These are phyloP conservation scores for Tokudaia tokunoshimensis DNA, from an alignment of 2,797 vertebrate genomes.

Conservation along the genomic window DNA sequence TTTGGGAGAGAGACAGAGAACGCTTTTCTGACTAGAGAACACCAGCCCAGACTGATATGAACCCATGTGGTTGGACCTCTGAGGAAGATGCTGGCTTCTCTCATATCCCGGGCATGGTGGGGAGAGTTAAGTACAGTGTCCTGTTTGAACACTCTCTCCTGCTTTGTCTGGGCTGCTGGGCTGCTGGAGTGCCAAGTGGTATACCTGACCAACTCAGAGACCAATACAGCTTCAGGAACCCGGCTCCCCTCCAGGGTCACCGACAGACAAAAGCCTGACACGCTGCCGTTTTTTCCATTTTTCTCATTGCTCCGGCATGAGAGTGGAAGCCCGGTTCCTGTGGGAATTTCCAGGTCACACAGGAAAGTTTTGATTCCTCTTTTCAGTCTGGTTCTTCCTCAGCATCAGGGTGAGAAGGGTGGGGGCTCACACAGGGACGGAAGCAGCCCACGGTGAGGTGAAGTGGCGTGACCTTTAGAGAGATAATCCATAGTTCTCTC, in stretches of 20 bases:
- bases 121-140: neutral
- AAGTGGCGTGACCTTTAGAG: slow-evolving; percentile 82
- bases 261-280: neutral
- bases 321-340: slow-evolving; percentile 71
- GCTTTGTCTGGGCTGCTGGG: neutral
- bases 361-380: slow-evolving; percentile 87
- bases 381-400: slow-evolving; percentile 84
- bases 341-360: slow-evolving; percentile 86
- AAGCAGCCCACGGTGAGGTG: slow-evolving; percentile 78
- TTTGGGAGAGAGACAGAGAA: neutral
- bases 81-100: neutral
- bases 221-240: neutral
- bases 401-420: slow-evolving; percentile 53
- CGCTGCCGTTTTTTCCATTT: neutral
- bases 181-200: neutral
- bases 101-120: neutral
- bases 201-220: neutral
- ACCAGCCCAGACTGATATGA: neutral
- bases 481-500: slow-evolving; percentile 79
- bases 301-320: neutral
- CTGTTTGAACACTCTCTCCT: neutral
- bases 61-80: neutral
- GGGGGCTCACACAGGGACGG: slow-evolving; percentile 70
- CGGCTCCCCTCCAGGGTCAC: neutral
- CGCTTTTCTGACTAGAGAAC: neutral